A percentile compares a stretch with the other conserved stretches of the same genome.
phyloP scores from a whole-genome alignment of 2,797 vertebrate species.

The Pseudochirops cupreus region DNA sequence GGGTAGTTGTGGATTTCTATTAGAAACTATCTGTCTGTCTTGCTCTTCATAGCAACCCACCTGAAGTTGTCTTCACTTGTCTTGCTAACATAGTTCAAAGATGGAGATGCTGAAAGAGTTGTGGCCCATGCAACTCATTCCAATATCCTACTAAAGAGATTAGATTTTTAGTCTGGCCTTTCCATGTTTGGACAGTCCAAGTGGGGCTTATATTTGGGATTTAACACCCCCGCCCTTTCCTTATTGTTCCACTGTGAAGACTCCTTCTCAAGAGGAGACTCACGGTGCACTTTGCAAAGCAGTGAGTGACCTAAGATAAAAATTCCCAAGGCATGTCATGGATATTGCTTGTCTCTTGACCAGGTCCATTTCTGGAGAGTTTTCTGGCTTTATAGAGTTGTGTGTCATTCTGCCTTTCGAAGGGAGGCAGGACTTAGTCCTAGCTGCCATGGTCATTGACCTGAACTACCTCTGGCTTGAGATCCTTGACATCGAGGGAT shows the following conservation, averaged over 20 bases:
- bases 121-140: slow-evolving; percentile 11
- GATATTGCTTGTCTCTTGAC: background rate
- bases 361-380: background rate
- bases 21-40: background rate
- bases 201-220: slow-evolving; percentile 41
- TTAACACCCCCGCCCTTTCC: slow-evolving; percentile 6
- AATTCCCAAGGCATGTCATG: background rate
- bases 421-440: background rate
- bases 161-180: slow-evolving; percentile 10
- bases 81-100: slow-evolving; percentile 16
- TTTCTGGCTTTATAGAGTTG: background rate
- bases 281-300: slow-evolving; percentile 2
- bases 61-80: slow-evolving; percentile 30
- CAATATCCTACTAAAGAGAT: slow-evolving; percentile 6
- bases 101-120: slow-evolving; percentile 33
- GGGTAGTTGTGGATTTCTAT: slow-evolving; percentile 14
- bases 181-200: slow-evolving; percentile 23
- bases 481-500: background rate
- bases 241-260: background rate
- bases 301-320: slow-evolving; percentile 38
- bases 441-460: background rate
- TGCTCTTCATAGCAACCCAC: background rate
- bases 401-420: background rate
- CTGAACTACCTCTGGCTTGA: background rate
- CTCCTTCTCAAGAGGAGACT: slow-evolving; percentile 45